phyloP scores from a whole-genome alignment of 92 coral and sea anemone genomes.

The Phenganax subtilis region DNA sequence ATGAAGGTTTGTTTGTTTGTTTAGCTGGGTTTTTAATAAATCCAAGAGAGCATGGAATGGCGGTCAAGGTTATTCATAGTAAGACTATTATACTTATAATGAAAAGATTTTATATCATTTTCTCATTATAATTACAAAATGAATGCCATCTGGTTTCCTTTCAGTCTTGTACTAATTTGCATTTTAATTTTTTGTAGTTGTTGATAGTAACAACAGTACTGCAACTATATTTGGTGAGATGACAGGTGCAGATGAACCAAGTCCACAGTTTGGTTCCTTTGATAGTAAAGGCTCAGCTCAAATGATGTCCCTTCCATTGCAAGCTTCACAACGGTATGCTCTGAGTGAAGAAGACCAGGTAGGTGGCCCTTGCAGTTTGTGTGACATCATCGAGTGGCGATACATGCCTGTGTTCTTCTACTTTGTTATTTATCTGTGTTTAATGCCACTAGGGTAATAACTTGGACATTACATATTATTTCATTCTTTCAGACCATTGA shows the following conservation, averaged over 20 bases:
- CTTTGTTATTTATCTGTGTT: constrained; percentile 44
- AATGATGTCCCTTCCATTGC: constrained; percentile 70
- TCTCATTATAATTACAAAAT: too few species aligned
- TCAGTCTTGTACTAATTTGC: too few species aligned
- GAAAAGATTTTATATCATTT: too few species aligned
- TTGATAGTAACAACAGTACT: too few species aligned
- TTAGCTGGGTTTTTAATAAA: too few species aligned
- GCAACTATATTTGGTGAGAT: neutral
- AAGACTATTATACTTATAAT: too few species aligned
- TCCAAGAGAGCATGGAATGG: constrained; percentile 77
- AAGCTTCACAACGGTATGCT: constrained; percentile 80
- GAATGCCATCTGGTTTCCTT: too few species aligned
- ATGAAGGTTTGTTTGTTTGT: neutral
- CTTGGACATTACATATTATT: neutral
- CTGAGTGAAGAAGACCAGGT: constrained; percentile 82
- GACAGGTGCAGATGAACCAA: neutral
- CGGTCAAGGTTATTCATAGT: too few species aligned
- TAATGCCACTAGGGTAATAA: constrained; percentile 20
- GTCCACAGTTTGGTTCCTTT: neutral
- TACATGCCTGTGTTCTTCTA: too few species aligned
- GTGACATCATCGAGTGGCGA: too few species aligned
- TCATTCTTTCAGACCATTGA: constrained; percentile 58
- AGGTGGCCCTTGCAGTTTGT: neutral
- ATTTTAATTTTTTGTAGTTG: too few species aligned
- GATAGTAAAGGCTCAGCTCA: constrained; percentile 42